Percentiles rank a stretch among this genome's conserved stretches.
Evolutionary conservation across 2,888 invertebrate species (phyloP).

Genomic region (Corbicula japonica): DNA sequence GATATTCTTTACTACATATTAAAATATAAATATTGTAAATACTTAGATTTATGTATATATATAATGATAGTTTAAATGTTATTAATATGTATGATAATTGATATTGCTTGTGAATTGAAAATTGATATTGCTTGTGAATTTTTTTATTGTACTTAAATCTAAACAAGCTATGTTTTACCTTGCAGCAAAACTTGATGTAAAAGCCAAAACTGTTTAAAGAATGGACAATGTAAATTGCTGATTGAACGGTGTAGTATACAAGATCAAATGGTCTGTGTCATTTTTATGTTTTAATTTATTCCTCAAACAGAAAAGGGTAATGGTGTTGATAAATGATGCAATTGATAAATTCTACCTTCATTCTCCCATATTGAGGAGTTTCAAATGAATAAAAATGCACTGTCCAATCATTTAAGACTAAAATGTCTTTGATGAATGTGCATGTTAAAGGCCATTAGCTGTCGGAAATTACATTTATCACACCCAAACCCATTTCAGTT

Average conservation of each 20-base stretch:
- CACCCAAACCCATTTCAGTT: too few species aligned
- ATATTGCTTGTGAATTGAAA: too few species aligned
- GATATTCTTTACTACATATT: too few species aligned
- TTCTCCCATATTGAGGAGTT: not conserved
- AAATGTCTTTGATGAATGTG: too few species aligned
- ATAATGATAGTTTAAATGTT: too few species aligned
- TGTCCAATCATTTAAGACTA: not conserved
- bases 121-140: too few species aligned
- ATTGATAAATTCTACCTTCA: not conserved
- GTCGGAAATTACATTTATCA: too few species aligned
- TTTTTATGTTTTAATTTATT: constrained; percentile 22
- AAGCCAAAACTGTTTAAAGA: constrained; percentile 9
- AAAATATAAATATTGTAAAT: too few species aligned
- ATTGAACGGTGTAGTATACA: constrained; percentile 67
- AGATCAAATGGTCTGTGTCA: constrained; percentile 69
- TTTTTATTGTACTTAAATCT: too few species aligned
- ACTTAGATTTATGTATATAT: too few species aligned
- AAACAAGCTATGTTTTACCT: constrained; percentile 41
- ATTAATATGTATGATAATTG: too few species aligned
- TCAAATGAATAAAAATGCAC: not conserved
- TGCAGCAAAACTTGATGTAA: constrained; percentile 33
- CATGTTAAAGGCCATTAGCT: too few species aligned
- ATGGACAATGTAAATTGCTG: constrained; percentile 25
- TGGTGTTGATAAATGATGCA: constrained; percentile 7
- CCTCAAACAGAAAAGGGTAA: constrained; percentile 11